A percentile compares a stretch with the other conserved stretches of the same genome.
Conservation (phyloP, 2,888 invertebrate genomes). For the Melitaea athalia region DNA sequence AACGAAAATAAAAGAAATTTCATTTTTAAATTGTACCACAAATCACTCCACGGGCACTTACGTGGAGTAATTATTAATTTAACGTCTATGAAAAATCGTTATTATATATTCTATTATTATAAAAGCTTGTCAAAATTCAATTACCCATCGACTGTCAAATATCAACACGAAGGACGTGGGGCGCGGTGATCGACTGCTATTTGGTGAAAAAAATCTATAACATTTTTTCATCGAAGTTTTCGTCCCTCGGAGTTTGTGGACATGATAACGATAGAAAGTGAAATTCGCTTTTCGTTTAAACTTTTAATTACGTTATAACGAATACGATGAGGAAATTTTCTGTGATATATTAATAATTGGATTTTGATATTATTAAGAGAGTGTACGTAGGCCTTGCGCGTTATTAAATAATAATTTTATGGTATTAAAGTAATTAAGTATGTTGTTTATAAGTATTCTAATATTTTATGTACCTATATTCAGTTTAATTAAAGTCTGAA, state of each 20-base stretch:
- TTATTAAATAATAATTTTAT: slow-evolving; percentile 18
- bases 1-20: not conserved
- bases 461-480: too few species aligned
- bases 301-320: slow-evolving; percentile 11
- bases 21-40: too few species aligned
- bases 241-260: slow-evolving; percentile 2
- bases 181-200: slow-evolving; percentile 25
- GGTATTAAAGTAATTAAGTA: too few species aligned
- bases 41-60: too few species aligned
- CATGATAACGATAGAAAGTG: slow-evolving; percentile 6
- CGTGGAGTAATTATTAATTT: slow-evolving; percentile 22
- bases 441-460: too few species aligned
- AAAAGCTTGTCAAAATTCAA: slow-evolving; percentile 48
- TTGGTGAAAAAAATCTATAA: slow-evolving; percentile 29
- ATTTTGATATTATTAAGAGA: not conserved
- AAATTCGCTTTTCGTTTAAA: slow-evolving; percentile 8
- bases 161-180: slow-evolving; percentile 39
- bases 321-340: slow-evolving; percentile 2
- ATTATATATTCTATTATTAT: slow-evolving; percentile 40
- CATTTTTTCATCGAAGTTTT: slow-evolving; percentile 10
- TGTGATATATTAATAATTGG: slow-evolving; percentile 8
- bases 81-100: slow-evolving; percentile 31
- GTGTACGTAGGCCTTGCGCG: not conserved
- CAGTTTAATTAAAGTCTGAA: too few species aligned
- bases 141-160: slow-evolving; percentile 49